phyloP scores from a whole-genome alignment of 2,888 invertebrate genomes.

The Disparrhopalites patrizii region DNA sequence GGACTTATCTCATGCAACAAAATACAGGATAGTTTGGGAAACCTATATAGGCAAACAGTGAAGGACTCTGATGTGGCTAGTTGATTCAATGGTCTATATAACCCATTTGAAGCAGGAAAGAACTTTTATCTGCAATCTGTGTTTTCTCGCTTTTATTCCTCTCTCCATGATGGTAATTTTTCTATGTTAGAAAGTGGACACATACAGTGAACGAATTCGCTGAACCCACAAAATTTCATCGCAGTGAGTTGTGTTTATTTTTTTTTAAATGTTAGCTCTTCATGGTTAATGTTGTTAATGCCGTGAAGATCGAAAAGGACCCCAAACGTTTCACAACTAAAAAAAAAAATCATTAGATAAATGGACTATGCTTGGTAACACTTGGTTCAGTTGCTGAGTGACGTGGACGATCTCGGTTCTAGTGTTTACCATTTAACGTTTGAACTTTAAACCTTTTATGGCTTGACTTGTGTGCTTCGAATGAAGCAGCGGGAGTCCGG shows the following conservation, averaged over 20 bases:
- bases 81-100: slow-evolving; percentile 11
- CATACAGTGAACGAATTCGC: not conserved
- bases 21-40: slow-evolving; percentile 17
- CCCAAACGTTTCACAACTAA: not conserved
- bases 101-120: not conserved
- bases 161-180: slow-evolving; percentile 3
- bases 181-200: slow-evolving; percentile 1
- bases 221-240: slow-evolving; percentile 8
- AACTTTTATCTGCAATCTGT: not conserved
- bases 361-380: slow-evolving; percentile 9
- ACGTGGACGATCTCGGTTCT: slow-evolving; percentile 27
- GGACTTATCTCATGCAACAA: slow-evolving; percentile 1
- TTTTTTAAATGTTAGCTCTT: not conserved
- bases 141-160: slow-evolving; percentile 6
- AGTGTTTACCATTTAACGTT: slow-evolving; percentile 27
- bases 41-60: slow-evolving; percentile 21
- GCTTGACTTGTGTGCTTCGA: slow-evolving; percentile 44
- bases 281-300: slow-evolving; percentile 3
- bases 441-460: slow-evolving; percentile 33
- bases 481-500: slow-evolving; percentile 40
- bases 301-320: slow-evolving; percentile 3
- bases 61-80: slow-evolving; percentile 19
- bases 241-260: slow-evolving; percentile 19
- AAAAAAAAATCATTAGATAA: not conserved
- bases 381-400: slow-evolving; percentile 5